Conservation (phyloP, 2,888 invertebrate species). For the Antheraea yamamai region DNA sequence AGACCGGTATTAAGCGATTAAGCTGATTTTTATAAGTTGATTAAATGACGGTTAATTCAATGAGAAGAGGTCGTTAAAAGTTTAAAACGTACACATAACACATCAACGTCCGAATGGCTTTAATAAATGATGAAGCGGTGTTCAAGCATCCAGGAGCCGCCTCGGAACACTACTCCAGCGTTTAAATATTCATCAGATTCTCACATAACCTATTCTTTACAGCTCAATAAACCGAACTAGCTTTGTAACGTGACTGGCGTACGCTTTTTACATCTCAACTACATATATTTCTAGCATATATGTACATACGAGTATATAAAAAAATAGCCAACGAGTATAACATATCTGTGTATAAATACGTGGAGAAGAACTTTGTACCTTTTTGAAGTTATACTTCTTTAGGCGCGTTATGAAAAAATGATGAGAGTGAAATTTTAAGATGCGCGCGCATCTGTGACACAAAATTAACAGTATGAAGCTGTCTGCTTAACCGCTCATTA, state of each 20-base stretch:
- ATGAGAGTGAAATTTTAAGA: too few species aligned
- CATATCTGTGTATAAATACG: too few species aligned
- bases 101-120: conserved; percentile 2
- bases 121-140: conserved; percentile 15
- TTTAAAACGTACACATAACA: neutral
- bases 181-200: conserved; percentile 9
- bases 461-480: too few species aligned
- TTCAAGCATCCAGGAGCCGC: neutral
- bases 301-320: too few species aligned
- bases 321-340: too few species aligned
- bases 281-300: neutral
- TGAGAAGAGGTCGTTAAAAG: neutral
- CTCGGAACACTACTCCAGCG: neutral
- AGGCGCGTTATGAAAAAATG: too few species aligned
- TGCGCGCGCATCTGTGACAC: too few species aligned
- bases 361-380: too few species aligned
- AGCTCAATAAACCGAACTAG: neutral
- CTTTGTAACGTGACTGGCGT: neutral
- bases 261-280: neutral
- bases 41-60: neutral
- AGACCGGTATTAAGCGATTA: too few species aligned
- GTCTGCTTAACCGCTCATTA: too few species aligned
- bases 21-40: neutral
- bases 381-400: too few species aligned
- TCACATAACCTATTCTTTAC: conserved; percentile 11